Percentiles rank a stretch among this genome's conserved stretches.
Conservation (phyloP, 2,888 invertebrate genomes). For the Napeogenes sylphis region DNA sequence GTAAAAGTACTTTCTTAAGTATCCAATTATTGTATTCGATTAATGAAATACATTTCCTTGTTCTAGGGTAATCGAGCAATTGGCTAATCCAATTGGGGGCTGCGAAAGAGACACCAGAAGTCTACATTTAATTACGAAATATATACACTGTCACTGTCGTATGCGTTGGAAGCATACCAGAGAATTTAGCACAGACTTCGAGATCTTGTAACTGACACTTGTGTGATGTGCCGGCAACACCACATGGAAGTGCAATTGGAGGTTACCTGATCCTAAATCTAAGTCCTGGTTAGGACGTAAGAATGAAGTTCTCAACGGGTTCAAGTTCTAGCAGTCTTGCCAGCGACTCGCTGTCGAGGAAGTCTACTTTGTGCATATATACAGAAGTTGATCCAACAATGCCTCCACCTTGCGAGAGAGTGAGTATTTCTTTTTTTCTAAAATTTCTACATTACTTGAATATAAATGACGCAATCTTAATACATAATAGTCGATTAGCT, state of each 20-base stretch:
- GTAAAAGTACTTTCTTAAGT: too few species aligned
- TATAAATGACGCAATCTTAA: constrained; percentile 9
- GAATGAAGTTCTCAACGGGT: constrained; percentile 81
- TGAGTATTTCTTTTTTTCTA: constrained; percentile 42
- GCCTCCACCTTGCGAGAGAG: constrained; percentile 74
- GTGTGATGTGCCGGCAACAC: constrained; percentile 72
- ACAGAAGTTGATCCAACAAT: constrained; percentile 74
- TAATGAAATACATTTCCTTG: constrained; percentile 35
- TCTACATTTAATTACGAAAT: constrained; percentile 44
- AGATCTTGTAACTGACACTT: constrained; percentile 44
- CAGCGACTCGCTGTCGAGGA: constrained; percentile 80
- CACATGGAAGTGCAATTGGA: constrained; percentile 64
- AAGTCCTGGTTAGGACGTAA: constrained; percentile 46
- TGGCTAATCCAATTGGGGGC: constrained; percentile 43
- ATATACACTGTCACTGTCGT: constrained; percentile 44
- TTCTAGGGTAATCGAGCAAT: constrained; percentile 60
- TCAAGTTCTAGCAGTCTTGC: constrained; percentile 81
- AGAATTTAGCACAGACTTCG: constrained; percentile 19
- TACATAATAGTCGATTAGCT: constrained; percentile 1
- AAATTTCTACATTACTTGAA: neutral
- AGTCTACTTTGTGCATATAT: constrained; percentile 82
- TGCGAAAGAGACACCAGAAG: constrained; percentile 43
- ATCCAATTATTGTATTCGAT: too few species aligned
- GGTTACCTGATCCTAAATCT: constrained; percentile 55
- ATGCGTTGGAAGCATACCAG: neutral